Conservation (phyloP, 2,888 invertebrate genomes). For the Nyleta sp. region DNA sequence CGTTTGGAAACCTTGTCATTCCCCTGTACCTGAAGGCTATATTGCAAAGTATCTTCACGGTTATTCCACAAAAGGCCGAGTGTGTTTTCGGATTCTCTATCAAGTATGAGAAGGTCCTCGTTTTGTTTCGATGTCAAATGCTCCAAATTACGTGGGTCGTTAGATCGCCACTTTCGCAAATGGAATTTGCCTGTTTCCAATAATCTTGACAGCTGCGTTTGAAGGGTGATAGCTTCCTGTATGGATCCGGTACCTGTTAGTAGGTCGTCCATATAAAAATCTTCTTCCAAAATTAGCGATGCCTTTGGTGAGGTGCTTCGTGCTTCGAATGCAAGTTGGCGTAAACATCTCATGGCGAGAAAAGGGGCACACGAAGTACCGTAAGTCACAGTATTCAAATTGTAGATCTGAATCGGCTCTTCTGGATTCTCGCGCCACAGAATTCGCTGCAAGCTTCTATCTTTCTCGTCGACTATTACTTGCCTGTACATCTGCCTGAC, state of each 20-base stretch:
- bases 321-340: not conserved
- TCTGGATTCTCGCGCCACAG: slow-evolving; percentile 4
- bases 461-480: not conserved
- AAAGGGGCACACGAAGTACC: slow-evolving; percentile 20
- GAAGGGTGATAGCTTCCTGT: not conserved
- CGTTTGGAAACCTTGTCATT: not conserved
- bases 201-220: not conserved
- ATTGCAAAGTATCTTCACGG: too few species aligned
- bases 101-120: not conserved
- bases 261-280: not conserved
- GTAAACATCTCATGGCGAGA: slow-evolving; percentile 14
- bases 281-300: not conserved
- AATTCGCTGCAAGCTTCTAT: not conserved
- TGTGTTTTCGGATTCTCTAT: not conserved
- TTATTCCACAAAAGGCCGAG: not conserved
- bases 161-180: not conserved
- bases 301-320: not conserved
- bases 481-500: not conserved
- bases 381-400: slow-evolving; percentile 21
- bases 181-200: slow-evolving; percentile 1
- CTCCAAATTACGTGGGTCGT: not conserved
- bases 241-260: not conserved
- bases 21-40: too few species aligned
- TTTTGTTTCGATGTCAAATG: not conserved
- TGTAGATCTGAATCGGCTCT: slow-evolving; percentile 2